These are phyloP conservation scores for Peucedramus taeniatus DNA, from an alignment of 2,113 vertebrate species.

Conservation along the genomic window DNA sequence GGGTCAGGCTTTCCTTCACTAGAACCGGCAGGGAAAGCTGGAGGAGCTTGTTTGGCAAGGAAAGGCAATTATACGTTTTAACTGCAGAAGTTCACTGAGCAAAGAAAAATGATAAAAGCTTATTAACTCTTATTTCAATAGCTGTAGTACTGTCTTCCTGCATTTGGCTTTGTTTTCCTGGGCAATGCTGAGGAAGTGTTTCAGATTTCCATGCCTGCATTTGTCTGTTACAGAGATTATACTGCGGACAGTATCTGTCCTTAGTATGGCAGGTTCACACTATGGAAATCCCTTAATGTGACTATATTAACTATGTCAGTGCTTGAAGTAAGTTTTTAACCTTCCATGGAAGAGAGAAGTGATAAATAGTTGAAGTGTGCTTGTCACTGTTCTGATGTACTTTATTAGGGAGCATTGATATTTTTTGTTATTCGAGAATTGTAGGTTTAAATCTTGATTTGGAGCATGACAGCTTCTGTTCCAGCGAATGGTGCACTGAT, in stretches of 20 bases:
- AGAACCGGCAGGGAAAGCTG: neutral
- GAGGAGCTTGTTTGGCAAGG: neutral
- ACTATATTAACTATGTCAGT: neutral
- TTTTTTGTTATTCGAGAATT: neutral
- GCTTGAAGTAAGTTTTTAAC: neutral
- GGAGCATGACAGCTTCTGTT: neutral
- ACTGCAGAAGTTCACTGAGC: neutral
- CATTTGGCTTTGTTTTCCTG: neutral
- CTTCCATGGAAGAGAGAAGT: neutral
- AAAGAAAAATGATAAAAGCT: neutral
- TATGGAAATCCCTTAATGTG: neutral
- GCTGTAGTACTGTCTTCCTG: neutral
- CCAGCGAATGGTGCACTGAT: neutral
- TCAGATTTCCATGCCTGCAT: neutral
- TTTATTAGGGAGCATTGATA: neutral
- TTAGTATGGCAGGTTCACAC: neutral
- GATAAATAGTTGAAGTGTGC: neutral
- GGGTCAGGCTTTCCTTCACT: neutral
- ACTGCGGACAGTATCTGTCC: neutral
- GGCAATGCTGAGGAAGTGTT: neutral
- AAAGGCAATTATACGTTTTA: neutral
- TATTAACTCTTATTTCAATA: neutral
- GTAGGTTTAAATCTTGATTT: neutral
- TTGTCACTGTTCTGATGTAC: neutral
- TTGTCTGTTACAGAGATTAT: neutral